These are phyloP conservation scores for Geotrypetes seraphini DNA, from an alignment of 2,797 vertebrate genomes.

Conservation along the genomic window DNA sequence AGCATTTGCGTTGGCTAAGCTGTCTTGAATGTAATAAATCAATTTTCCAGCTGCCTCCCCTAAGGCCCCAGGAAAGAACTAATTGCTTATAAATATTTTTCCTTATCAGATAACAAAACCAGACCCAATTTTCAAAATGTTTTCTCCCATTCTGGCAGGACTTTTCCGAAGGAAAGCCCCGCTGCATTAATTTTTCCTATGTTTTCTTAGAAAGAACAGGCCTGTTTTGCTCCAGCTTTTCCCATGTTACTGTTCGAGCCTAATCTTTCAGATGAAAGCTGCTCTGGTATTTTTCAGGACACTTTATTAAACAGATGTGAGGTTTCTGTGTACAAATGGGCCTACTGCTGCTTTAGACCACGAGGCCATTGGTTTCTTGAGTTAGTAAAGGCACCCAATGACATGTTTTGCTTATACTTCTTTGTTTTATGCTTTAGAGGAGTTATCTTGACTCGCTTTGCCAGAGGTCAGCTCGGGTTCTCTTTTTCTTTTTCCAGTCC, in stretches of 20 bases:
- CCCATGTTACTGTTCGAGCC: background rate
- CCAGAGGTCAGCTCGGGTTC: background rate
- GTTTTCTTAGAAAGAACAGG: background rate
- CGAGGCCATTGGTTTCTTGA: background rate
- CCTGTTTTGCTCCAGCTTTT: background rate
- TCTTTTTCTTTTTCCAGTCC: background rate
- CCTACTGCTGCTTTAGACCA: background rate
- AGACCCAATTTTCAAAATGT: no score
- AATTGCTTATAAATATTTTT: background rate
- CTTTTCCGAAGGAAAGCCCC: no score
- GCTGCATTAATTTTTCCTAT: no score
- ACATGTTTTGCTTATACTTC: background rate
- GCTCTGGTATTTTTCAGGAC: slow-evolving; percentile 1
- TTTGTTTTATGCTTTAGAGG: no score
- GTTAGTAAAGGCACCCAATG: background rate
- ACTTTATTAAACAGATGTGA: background rate
- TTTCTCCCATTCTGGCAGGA: no score
- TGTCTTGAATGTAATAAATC: no score
- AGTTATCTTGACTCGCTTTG: background rate
- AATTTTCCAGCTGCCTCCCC: no score
- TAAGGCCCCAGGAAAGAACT: background rate
- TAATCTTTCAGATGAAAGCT: background rate
- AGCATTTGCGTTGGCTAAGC: no score
- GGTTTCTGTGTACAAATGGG: background rate
- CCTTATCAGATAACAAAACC: no score